Conservation (phyloP, 2,113 vertebrate genomes). For the Romanogobio albipinnatus region DNA sequence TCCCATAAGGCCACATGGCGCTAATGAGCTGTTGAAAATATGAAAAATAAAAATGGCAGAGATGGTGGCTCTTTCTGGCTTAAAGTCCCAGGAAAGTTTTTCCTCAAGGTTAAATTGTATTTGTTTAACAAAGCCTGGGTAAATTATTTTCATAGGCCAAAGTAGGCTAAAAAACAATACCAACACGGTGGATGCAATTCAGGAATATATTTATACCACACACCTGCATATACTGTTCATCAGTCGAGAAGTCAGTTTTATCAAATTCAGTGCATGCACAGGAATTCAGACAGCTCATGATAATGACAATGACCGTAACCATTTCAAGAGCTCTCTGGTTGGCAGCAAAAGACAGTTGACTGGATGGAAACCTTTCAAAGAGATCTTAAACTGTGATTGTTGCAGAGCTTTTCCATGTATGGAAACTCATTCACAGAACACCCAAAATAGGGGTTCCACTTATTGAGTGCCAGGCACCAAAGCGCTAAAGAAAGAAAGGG, state of each 20-base stretch:
- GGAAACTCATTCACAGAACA: constrained; percentile 47
- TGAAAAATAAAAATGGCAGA: background rate
- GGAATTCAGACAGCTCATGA: constrained; percentile 13
- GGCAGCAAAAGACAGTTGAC: constrained; percentile 41
- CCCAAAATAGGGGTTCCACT: constrained; percentile 46
- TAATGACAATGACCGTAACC: constrained; percentile 32
- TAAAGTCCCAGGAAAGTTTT: background rate
- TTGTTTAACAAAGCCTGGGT: background rate
- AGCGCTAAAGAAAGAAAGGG: constrained; percentile 62
- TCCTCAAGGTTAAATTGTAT: background rate
- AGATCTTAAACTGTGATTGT: constrained; percentile 54
- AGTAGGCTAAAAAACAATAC: background rate
- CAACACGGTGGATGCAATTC: background rate
- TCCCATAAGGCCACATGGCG: background rate
- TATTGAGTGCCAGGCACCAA: constrained; percentile 56
- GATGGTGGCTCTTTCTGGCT: background rate
- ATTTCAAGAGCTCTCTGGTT: constrained; percentile 1
- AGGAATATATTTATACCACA: background rate
- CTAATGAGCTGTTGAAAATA: background rate
- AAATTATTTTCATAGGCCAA: background rate
- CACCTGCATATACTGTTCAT: background rate
- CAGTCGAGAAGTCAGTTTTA: background rate
- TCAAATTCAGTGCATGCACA: constrained; percentile 2
- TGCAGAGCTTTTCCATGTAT: constrained; percentile 56
- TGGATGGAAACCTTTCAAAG: constrained; percentile 27